Conservation (phyloP, 1,140 invertebrate species). For the Pygmarrhopalites habei region DNA sequence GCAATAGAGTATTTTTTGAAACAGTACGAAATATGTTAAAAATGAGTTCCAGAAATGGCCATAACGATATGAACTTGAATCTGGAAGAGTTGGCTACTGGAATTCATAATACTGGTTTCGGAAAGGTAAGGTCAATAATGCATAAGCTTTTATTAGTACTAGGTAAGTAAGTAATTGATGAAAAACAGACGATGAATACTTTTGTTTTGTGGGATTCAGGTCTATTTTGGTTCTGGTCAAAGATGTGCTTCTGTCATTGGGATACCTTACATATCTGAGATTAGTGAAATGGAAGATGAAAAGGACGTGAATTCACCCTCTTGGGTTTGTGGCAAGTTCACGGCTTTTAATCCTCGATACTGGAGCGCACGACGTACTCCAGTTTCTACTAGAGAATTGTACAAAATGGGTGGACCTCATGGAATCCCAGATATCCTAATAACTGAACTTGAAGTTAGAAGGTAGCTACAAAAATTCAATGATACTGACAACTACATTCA, state of each 20-base stretch:
- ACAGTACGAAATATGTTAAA: no score
- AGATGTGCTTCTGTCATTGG: not conserved
- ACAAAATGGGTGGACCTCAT: conserved; percentile 34
- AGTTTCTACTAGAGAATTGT: conserved; percentile 45
- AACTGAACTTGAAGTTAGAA: conserved; percentile 42
- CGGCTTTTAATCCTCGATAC: conserved; percentile 39
- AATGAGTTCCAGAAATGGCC: not conserved
- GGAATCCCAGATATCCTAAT: conserved; percentile 45
- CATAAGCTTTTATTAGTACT: no score
- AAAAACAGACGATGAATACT: no score
- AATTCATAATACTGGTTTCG: conserved; percentile 1
- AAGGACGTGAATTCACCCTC: conserved; percentile 8
- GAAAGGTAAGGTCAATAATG: conserved; percentile 1
- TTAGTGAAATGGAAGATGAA: conserved; percentile 18
- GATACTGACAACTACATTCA: no score
- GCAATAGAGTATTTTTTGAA: no score
- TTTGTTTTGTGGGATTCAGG: conserved; percentile 8
- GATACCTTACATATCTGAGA: conserved; percentile 29
- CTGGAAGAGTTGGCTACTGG: conserved; percentile 20
- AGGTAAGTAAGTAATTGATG: no score
- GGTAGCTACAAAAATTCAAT: conserved; percentile 18
- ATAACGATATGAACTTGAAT: conserved; percentile 11
- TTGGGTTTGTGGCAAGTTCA: conserved; percentile 40
- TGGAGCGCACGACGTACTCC: conserved; percentile 40
- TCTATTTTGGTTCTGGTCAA: conserved; percentile 1